Evolutionary conservation across 2,888 invertebrate genomes (phyloP), one percentile per base, ranked within the genome.

Genomic region (Venusia cambrica): DNA sequence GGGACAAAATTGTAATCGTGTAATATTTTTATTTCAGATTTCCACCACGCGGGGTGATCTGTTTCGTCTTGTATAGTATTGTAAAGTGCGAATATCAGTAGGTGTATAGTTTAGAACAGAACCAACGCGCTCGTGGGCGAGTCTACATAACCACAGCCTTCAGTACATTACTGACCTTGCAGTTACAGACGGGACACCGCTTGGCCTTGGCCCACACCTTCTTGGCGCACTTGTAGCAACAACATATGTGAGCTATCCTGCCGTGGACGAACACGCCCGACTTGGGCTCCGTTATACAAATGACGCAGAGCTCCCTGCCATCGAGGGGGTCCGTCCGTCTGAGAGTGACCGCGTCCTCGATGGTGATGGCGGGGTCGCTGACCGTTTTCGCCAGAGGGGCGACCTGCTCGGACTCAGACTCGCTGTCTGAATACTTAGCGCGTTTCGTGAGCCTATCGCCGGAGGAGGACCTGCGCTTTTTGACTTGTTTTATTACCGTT

Each of bases 261-360:
- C 91, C 91, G 58, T 93, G 93, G 0, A 92, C 88, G 55, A 93
- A 93, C 16, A 91, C 90, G 0, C 91, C 91, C 32, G 92, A 89
- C 61, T 92, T 92, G 0, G 92, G 91, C 26, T 87, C 88, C 1
- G 75, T 66, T 11, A 88, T 84, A 56, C 93, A 93, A 7, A 90
- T 83, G 11, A 92, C 89, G 57, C 93, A 93, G 57, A 88, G 62
- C 25, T 74, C 73, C 58, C 54, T 71, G 0, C 41, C 45, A 2
- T 39, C 30, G 7, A 32, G 35, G 5, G 26, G 8, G 2, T 67
- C 68, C n/a, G 68, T 73, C 18, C 71, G 69, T 32, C 71, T 72
- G 3, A 69, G 33, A 7, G 54, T 57, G 12, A 69, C 62, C 0
- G 62, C 54, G 2, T 59, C 54, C 6, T 73, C 77, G 8, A 80